phyloP scores from a whole-genome alignment of 2,797 vertebrate species.

The Epinephelus malabaricus region DNA sequence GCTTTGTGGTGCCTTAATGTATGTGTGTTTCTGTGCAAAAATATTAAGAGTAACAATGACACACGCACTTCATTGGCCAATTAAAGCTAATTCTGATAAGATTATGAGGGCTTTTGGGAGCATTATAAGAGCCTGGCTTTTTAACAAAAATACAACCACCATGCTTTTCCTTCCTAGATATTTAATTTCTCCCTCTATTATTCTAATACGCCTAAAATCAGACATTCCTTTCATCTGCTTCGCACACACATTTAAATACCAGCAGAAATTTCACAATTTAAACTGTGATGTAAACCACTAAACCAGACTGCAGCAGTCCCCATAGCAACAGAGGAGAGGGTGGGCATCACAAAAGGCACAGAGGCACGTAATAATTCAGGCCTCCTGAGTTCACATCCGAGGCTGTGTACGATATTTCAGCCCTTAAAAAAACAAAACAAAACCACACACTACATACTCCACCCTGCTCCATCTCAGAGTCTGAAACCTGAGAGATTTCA shows the following conservation, averaged over 20 bases:
- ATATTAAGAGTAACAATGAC: too few relatives aligned
- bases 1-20: too few relatives aligned
- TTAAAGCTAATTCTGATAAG: too few relatives aligned
- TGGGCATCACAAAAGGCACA: slow-evolving; percentile 62
- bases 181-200: background rate
- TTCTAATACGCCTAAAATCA: background rate
- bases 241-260: background rate
- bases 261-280: background rate
- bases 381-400: slow-evolving; percentile 27
- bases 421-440: slow-evolving; percentile 15
- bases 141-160: background rate
- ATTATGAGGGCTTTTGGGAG: background rate
- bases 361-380: slow-evolving; percentile 19
- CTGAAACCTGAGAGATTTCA: slow-evolving; percentile 39
- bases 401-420: slow-evolving; percentile 1
- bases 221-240: background rate
- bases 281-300: slow-evolving; percentile 57
- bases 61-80: too few relatives aligned
- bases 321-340: slow-evolving; percentile 87
- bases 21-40: too few relatives aligned
- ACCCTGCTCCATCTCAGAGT: slow-evolving; percentile 19
- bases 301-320: slow-evolving; percentile 86
- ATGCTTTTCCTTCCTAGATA: background rate
- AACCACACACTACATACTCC: slow-evolving; percentile 11
- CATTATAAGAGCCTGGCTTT: slow-evolving; percentile 10